These are phyloP conservation scores for Microplitis deprimator DNA, from an alignment of 2,888 invertebrate species.

Conservation along the genomic window DNA sequence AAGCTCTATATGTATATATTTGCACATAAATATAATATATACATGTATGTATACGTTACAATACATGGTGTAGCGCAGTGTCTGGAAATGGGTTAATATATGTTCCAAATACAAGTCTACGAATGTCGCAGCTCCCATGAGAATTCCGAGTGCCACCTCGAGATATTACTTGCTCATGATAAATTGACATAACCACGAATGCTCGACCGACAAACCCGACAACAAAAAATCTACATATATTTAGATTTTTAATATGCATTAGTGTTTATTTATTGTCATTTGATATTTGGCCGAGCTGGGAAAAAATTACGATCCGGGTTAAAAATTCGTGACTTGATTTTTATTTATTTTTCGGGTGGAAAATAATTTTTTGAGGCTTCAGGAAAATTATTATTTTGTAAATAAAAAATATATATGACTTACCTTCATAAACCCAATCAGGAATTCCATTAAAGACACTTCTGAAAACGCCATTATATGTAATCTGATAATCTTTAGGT, in stretches of 20 bases:
- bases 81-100: conserved; percentile 9
- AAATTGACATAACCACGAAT: conserved; percentile 25
- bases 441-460: conserved; percentile 88
- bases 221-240: no score
- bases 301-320: no score
- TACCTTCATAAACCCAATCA: conserved; percentile 97
- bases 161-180: conserved; percentile 39
- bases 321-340: no score
- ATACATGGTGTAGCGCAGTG: neutral
- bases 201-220: neutral
- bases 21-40: no score
- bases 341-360: no score
- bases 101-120: conserved; percentile 17
- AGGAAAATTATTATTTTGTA: neutral
- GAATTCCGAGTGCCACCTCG: conserved; percentile 4
- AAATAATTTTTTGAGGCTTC: no score
- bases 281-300: no score
- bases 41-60: neutral
- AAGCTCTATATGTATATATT: neutral
- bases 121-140: conserved; percentile 8
- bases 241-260: no score
- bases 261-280: no score
- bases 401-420: conserved; percentile 40
- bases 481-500: conserved; percentile 74
- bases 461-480: conserved; percentile 76